Evolutionary conservation across 2,888 invertebrate species (phyloP), one percentile per base, ranked within the genome.

Genomic region (Strigamia crassipes): DNA sequence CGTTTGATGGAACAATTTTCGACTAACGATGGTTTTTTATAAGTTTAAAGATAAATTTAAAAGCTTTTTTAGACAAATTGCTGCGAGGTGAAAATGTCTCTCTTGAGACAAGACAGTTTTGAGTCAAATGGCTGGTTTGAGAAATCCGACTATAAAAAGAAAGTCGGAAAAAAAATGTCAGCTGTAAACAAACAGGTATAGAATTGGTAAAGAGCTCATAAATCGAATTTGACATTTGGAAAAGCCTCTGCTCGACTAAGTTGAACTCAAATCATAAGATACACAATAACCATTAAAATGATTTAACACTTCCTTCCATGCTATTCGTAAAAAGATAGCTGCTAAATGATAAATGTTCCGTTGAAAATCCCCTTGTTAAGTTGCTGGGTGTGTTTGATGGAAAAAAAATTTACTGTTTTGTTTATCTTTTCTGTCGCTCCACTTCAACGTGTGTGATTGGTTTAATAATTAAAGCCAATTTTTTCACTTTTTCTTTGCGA

Each of bases 121-220:
- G 66, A 6, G 66, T 66, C 66, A 15, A 66, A 66, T 66, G 27
- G 66, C 23, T 66, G 66, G 1, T 66, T 66, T 66, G 23, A 66
- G 27, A 66, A 12, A 66, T 23, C 66, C 23, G 23, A 66, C 66
- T 15, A 66, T 66, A 66, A 66, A 66, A 66, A 66, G 13, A 27
- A 66, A 15, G 27, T 0, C 9, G 61, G n/a, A 10, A 23, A 15
- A 66, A 66, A 66, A 66, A 27, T 9, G 10, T 15, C 27, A 66
- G 66, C 66, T 66, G 66, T 66, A 66, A 66, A 66, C 66, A 66
- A 66, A 66, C 66, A 66, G 66, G 66, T 66, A 66, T 23, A 66
- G 66, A 66, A 66, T 66, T 66, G 66, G 66, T 27, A 66, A 66
- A 15, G 27, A 66, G 66, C 66, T 66, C 66, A 66, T 66, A 66